Percentiles rank a stretch among this genome's conserved stretches.
These are phyloP conservation scores for Orientallactaga bullata DNA, from an alignment of 2,113 vertebrate genomes.

Conservation along the genomic window DNA sequence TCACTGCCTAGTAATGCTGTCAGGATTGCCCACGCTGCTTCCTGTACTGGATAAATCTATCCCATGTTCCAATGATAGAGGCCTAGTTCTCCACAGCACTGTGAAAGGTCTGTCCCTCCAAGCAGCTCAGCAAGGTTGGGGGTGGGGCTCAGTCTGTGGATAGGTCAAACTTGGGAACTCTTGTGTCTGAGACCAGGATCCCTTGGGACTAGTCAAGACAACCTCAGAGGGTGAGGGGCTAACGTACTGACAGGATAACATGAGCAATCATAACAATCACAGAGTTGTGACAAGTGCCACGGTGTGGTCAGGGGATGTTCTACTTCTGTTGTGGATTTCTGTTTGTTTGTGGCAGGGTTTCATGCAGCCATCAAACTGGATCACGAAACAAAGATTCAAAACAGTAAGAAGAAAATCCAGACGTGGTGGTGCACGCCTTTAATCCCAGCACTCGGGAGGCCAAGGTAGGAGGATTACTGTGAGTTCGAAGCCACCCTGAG, in stretches of 20 bases:
- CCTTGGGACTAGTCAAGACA: not conserved
- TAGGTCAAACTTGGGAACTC: not conserved
- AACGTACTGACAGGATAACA: not conserved
- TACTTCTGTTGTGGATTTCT: not conserved
- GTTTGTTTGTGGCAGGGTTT: not conserved
- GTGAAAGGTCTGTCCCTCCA: not conserved
- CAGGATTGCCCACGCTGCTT: not conserved
- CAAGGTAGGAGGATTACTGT: too few species aligned
- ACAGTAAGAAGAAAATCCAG: too few species aligned
- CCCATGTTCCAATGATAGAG: not conserved
- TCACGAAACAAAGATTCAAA: too few species aligned
- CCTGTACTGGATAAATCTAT: not conserved
- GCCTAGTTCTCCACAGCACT: not conserved
- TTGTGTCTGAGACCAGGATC: not conserved
- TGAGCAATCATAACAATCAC: not conserved
- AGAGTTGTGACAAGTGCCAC: fast-evolving
- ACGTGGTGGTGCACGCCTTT: too few species aligned
- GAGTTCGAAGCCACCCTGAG: too few species aligned
- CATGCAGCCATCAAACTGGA: too few species aligned
- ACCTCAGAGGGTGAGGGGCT: not conserved
- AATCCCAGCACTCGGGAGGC: too few species aligned
- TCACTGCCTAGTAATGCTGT: not conserved
- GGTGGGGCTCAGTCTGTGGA: not conserved
- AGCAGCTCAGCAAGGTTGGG: not conserved
- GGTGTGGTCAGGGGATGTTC: not conserved